Evolutionary conservation across 2,113 vertebrate genomes (phyloP), one percentile per base, ranked within the genome.

Genomic region (Marmota monax): DNA sequence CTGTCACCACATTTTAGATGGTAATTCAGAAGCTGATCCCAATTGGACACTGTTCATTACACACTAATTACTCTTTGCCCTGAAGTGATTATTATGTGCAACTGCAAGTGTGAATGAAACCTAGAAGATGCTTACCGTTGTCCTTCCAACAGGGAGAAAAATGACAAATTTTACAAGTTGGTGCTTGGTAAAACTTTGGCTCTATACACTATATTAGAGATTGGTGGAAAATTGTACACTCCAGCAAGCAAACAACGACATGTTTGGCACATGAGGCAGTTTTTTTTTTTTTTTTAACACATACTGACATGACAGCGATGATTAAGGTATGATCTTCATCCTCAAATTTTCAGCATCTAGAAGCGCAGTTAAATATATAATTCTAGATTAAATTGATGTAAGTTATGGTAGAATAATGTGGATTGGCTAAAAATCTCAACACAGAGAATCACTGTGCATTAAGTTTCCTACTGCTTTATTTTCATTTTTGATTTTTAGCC

Each of bases 1-100:
- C 89, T 29, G 6, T 96, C 80, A 93, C 83, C 67, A 92, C 79
- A 82, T 45, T 95, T 96, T 93, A 73, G 86, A 96, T 0, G 14
- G 65, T 87, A 95, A 87, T 90, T 97, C 42, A 72, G 70, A 95
- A 90, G 65, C 76, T 82, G 73, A 93, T 96, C 76, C 92, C 91
- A 78, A 48, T 34, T 91, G 97, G 92, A 95, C 90, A 96, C 61
- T 92, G 96, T 97, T 94, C 89, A 96, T 96, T 96, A 95, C 76
- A 95, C 86, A 93, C 72, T 88, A 90, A 96, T 94, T 96, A 97
- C 84, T 93, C 1, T 96, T 94, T 94, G 61, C 87, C 93, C 80
- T 94, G 53, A 79, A 92, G 77, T 93, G 89, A 76, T 72, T 89
- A 72, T 84, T 80, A 63, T 51, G 34, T 97, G 45, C 9, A 18